Percentiles rank a stretch among this genome's conserved stretches.
phyloP scores from a whole-genome alignment of 2,113 vertebrate species.

The Halichoeres trimaculatus region DNA sequence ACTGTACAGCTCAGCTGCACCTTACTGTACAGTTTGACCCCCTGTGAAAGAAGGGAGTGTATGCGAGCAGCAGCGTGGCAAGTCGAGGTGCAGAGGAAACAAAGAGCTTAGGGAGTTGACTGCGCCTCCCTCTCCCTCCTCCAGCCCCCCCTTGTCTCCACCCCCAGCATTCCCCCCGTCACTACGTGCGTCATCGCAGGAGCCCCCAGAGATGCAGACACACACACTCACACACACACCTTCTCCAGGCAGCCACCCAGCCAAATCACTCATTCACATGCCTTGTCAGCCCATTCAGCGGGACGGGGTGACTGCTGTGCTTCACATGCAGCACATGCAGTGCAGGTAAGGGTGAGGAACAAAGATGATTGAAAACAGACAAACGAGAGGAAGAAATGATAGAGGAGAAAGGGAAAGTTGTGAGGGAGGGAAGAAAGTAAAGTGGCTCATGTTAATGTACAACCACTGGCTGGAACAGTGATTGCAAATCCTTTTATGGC shows the following conservation, averaged over 20 bases:
- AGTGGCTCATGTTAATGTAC: slow-evolving; percentile 5
- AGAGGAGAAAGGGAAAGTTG: neutral
- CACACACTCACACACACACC: slow-evolving; percentile 16
- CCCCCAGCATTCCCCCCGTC: slow-evolving; percentile 75
- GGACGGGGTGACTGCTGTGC: slow-evolving; percentile 59
- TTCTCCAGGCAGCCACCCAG: slow-evolving; percentile 56
- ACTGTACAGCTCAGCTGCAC: slow-evolving; percentile 19
- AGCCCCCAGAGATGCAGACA: slow-evolving; percentile 76
- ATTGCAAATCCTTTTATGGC: slow-evolving; percentile 29
- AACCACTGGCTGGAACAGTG: slow-evolving; percentile 18
- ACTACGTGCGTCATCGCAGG: slow-evolving; percentile 80
- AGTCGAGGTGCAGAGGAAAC: slow-evolving; percentile 70
- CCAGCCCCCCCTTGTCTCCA: slow-evolving; percentile 40
- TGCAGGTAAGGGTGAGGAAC: slow-evolving; percentile 33
- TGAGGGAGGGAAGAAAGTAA: neutral
- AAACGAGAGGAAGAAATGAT: slow-evolving; percentile 9
- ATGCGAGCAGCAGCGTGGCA: slow-evolving; percentile 24
- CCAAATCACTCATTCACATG: slow-evolving; percentile 74
- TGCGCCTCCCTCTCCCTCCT: slow-evolving; percentile 49
- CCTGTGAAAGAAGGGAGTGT: slow-evolving; percentile 38
- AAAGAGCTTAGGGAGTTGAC: slow-evolving; percentile 74
- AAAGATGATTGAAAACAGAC: slow-evolving; percentile 14
- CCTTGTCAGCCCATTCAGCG: slow-evolving; percentile 68
- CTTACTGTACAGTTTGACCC: slow-evolving; percentile 42
- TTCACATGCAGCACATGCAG: slow-evolving; percentile 40